Evolutionary conservation across 2,113 vertebrate species (phyloP).

Genomic region (Leucopternis melanops): DNA sequence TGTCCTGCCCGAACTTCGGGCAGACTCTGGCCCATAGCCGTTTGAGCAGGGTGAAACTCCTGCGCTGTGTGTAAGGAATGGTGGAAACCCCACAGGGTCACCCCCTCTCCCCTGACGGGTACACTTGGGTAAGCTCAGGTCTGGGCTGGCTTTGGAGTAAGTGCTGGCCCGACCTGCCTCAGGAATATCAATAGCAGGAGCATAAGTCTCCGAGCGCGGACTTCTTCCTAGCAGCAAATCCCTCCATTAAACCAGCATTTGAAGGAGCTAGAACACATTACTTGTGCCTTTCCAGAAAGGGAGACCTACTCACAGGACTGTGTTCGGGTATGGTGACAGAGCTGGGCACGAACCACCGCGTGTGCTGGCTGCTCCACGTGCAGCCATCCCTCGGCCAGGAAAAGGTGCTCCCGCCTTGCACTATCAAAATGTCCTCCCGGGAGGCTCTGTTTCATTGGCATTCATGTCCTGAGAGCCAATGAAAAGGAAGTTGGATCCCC

Average conservation of each 20-base stretch:
- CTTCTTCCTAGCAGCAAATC: neutral
- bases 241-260: neutral
- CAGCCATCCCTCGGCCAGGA: neutral
- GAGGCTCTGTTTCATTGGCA: neutral
- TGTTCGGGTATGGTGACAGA: neutral
- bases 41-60: neutral
- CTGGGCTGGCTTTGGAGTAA: neutral
- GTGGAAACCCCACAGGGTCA: neutral
- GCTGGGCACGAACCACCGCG: neutral
- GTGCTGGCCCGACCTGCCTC: neutral
- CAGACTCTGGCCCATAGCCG: neutral
- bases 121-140: neutral
- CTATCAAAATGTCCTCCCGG: neutral
- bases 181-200: neutral
- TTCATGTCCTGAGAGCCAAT: neutral
- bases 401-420: neutral
- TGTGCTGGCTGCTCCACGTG: neutral
- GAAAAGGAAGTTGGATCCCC: neutral
- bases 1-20: neutral
- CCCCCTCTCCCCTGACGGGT: neutral
- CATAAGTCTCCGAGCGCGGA: rapidly evolving
- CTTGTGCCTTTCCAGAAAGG: neutral
- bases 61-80: neutral
- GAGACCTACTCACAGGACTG: neutral
- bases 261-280: neutral